Evolutionary conservation across 2,888 invertebrate genomes (phyloP).

Genomic region (Malachius bipustulatus): DNA sequence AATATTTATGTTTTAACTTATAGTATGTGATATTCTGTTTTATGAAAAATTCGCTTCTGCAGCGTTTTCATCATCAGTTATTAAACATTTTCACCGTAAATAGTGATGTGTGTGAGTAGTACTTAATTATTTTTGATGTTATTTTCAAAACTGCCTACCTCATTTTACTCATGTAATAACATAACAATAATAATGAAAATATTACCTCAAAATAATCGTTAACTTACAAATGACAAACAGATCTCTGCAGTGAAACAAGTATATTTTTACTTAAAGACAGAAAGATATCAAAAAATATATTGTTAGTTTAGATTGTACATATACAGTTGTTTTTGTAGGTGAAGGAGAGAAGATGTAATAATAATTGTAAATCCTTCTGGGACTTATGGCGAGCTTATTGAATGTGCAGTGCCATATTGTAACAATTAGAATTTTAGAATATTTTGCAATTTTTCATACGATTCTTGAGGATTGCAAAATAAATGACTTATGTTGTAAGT

Average conservation of each 20-base stretch:
- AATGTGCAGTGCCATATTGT: slow-evolving; percentile 33
- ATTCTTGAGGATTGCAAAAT: not conserved
- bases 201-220: slow-evolving; percentile 16
- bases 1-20: too few species aligned
- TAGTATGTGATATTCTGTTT: too few species aligned
- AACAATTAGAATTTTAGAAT: not conserved
- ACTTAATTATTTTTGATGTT: slow-evolving; percentile 23
- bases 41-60: too few species aligned
- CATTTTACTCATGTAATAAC: slow-evolving; percentile 22
- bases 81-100: too few species aligned
- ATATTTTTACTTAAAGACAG: slow-evolving; percentile 30
- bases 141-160: slow-evolving; percentile 28
- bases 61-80: too few species aligned
- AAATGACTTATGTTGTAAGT: slow-evolving; percentile 14
- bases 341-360: slow-evolving; percentile 20
- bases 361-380: slow-evolving; percentile 14
- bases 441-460: too few species aligned
- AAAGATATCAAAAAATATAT: slow-evolving; percentile 25
- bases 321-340: slow-evolving; percentile 29
- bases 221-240: slow-evolving; percentile 21
- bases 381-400: slow-evolving; percentile 12
- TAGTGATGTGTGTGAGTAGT: not conserved
- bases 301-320: slow-evolving; percentile 24
- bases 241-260: slow-evolving; percentile 30
- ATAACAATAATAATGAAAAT: too few species aligned